Base-by-base conservation (phyloP, 2,888 invertebrate genomes). In the Eupithecia exiguata region DNA sequence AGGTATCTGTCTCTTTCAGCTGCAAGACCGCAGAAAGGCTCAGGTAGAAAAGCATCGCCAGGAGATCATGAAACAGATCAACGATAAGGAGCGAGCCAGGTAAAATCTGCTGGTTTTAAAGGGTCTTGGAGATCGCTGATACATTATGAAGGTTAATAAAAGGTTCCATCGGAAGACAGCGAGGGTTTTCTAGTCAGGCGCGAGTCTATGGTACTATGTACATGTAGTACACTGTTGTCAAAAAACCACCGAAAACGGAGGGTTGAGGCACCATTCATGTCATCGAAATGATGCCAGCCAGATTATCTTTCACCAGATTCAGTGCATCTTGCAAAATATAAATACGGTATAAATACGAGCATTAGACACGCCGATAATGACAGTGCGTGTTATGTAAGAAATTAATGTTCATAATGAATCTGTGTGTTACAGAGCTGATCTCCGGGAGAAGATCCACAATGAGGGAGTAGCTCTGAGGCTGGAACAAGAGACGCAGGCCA, bases 31-130 rank as follows among this genome's bases (percentile, higher is more conserved):
- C 62, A 95, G 93, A 65, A 93, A 93, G 69, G 92, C 94, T 0
- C 91, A 93, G 62, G 88, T 95, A 0, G 92, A 95, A 63, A 85
- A 92, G 35, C 96, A 96, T 80, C 94, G 96, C 1, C 95, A 94
- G 74, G 96, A 95, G 81, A 95, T 97, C 68, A 93, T 97, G 87
- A 95, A 95, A 79, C 96, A 96, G 89, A 96, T 97, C 68, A 96
- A 96, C 82, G 95, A 96, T 78, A 97, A 96, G 81, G 97, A 97
- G 85, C 93, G 95, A 10, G 95, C 96, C 77, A 95, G 95, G 90
- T 92, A 82, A 65, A 12, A 14, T 12, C 1, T 14, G 18, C 46
- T 40, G 2, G 40, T 40, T 40, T 40, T 40, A 12, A 12, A 40
- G 40, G 16, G 9, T 46, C 18, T 46, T 18, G 46, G 16, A 1